These are phyloP conservation scores for Leptodactylus fallax DNA, from an alignment of 2,797 vertebrate species.

Conservation along the genomic window DNA sequence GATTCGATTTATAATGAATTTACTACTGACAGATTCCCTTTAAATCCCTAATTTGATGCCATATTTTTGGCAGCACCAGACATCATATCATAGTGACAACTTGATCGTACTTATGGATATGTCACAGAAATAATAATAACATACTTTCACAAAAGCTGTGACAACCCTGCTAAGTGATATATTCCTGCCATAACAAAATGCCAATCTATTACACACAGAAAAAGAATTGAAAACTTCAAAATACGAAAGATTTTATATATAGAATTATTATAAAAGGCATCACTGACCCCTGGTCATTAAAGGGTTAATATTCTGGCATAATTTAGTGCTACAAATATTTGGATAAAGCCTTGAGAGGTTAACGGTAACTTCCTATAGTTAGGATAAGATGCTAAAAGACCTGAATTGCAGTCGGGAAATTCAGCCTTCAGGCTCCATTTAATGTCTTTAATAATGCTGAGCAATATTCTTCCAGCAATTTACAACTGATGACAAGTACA, in stretches of 20 bases:
- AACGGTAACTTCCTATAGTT: constrained; percentile 16
- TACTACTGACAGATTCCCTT: no score
- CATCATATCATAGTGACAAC: no score
- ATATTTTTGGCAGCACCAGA: no score
- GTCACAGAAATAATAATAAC: no score
- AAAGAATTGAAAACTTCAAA: background rate
- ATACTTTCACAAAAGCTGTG: no score
- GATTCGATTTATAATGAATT: no score
- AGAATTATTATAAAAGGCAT: background rate
- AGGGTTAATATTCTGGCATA: background rate
- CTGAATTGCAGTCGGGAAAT: constrained; percentile 42
- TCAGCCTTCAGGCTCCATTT: constrained; percentile 59
- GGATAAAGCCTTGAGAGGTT: background rate
- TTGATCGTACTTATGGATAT: no score
- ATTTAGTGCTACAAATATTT: background rate
- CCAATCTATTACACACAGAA: background rate
- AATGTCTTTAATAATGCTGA: constrained; percentile 52
- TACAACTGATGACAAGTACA: constrained; percentile 54
- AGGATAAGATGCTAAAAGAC: constrained; percentile 30
- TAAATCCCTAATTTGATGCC: no score
- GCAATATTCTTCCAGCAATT: constrained; percentile 46
- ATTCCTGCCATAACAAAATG: background rate
- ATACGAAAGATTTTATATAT: background rate
- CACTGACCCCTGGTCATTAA: no score
- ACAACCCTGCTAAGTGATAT: no score